Evolutionary conservation across 1,140 invertebrate genomes (phyloP), one percentile per base, ranked within the genome.

Genomic region (Tetragnatha versicolor): DNA sequence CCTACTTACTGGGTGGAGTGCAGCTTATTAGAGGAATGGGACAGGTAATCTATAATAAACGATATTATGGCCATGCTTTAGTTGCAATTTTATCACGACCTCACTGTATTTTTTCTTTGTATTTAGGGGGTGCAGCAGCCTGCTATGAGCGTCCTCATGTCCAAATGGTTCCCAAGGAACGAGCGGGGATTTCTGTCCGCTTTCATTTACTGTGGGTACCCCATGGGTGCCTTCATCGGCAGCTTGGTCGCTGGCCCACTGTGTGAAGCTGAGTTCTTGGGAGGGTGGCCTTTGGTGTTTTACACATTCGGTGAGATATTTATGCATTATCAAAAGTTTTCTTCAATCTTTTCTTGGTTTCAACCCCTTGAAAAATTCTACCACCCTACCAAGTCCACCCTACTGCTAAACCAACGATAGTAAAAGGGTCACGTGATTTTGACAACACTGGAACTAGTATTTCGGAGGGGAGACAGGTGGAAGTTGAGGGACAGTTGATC

Each of bases 241-340:
- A 60, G 63, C 7, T 22, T 79, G 25, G 37, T 47, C 0, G 55
- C 63, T 1, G 76, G 76, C 14, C 10, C 37, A 1, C 10, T 79
- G 6, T 79, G 76, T 12, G 63, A 79, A n/a, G 5, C 69, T 25
- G 37, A 45, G 0, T 69, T 69, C 22, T 3, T 68, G 2, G 61
- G 61, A 10, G 76, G 76, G n/a, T 79, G 76, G 76, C 76, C 76
- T 3, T 35, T 69, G 25, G 76, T 79, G 2, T 79, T 79, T 31
- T 79, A 79, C 12, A 35, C 42, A 7, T 79, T 68, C 22, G 76
- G 76, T 79, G 60, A 37, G 45, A n/a, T n/a, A n/a, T n/a, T n/a
- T n/a, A n/a, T n/a, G n/a, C n/a, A n/a, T n/a, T n/a, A n/a, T n/a
- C n/a, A n/a, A n/a, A n/a, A n/a, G n/a, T n/a, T n/a, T n/a, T n/a